phyloP scores from a whole-genome alignment of 2,888 invertebrate genomes.

The Salpingus planirostris region DNA sequence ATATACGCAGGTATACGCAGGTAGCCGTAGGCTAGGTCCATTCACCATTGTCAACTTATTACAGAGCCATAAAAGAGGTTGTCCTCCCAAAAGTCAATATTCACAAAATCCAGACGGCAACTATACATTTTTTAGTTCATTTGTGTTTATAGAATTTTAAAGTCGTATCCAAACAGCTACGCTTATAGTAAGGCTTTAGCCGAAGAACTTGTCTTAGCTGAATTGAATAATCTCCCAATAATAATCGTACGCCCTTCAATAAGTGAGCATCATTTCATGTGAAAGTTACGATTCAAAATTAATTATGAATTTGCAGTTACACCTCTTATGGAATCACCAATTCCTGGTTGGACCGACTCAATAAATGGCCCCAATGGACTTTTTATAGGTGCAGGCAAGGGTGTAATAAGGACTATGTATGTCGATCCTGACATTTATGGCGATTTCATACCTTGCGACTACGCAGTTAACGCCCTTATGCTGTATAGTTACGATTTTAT shows the following conservation, averaged over 20 bases:
- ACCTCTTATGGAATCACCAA: constrained; percentile 71
- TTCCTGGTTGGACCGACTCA: constrained; percentile 86
- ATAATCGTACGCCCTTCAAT: constrained; percentile 80
- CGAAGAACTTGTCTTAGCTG: constrained; percentile 72
- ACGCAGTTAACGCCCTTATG: constrained; percentile 63
- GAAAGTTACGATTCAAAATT: not conserved
- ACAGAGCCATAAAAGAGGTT: too few relatives aligned
- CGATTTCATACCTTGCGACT: constrained; percentile 72
- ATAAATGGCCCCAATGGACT: constrained; percentile 82
- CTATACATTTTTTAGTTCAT: too few relatives aligned
- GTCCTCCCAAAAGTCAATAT: too few relatives aligned
- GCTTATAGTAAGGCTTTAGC: constrained; percentile 89
- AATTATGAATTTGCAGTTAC: constrained; percentile 50
- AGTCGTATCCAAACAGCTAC: constrained; percentile 59
- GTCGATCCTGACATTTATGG: constrained; percentile 68
- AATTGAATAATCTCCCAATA: constrained; percentile 66
- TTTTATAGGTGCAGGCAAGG: constrained; percentile 73
- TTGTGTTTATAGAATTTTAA: too few relatives aligned
- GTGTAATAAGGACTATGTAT: constrained; percentile 77
- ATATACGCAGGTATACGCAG: not conserved
- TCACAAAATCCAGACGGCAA: too few relatives aligned
- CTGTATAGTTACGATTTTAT: constrained; percentile 12
- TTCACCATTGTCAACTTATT: too few relatives aligned
- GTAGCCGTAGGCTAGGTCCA: too few relatives aligned
- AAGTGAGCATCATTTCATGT: constrained; percentile 24